Evolutionary conservation across 2,113 vertebrate species (phyloP).

Genomic region (Plectropomus leopardus): DNA sequence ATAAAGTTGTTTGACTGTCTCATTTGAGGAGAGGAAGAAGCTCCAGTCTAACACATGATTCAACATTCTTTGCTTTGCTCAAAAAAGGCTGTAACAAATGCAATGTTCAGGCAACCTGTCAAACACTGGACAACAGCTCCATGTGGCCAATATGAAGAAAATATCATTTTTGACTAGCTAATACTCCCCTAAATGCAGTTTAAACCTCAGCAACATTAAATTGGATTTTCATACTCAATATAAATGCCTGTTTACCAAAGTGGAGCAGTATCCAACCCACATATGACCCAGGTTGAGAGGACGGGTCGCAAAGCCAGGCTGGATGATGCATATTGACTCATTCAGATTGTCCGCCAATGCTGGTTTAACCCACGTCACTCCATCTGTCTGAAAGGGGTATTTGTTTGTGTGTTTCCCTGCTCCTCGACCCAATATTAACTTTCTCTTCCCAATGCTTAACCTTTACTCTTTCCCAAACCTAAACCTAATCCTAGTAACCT

Average conservation of each 20-base stretch:
- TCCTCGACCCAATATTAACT: neutral
- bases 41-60: too few species aligned
- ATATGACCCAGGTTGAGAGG: neutral
- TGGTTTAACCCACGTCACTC: neutral
- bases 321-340: conserved; percentile 17
- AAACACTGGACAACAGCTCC: neutral
- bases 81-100: neutral
- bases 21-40: too few species aligned
- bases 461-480: too few species aligned
- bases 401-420: conserved; percentile 3
- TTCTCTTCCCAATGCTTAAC: neutral
- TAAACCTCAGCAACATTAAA: neutral
- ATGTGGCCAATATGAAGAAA: neutral
- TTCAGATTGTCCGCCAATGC: neutral
- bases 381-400: neutral
- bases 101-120: neutral
- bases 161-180: neutral
- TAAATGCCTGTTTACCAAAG: neutral
- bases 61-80: too few species aligned
- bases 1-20: conserved; percentile 19
- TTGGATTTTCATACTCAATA: neutral
- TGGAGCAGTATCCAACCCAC: neutral
- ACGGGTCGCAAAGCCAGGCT: neutral
- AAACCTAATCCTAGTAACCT: conserved; percentile 5
- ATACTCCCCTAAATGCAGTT: neutral